Conservation (phyloP, 2,888 invertebrate species). For the Lasioglossum leucozonium region DNA sequence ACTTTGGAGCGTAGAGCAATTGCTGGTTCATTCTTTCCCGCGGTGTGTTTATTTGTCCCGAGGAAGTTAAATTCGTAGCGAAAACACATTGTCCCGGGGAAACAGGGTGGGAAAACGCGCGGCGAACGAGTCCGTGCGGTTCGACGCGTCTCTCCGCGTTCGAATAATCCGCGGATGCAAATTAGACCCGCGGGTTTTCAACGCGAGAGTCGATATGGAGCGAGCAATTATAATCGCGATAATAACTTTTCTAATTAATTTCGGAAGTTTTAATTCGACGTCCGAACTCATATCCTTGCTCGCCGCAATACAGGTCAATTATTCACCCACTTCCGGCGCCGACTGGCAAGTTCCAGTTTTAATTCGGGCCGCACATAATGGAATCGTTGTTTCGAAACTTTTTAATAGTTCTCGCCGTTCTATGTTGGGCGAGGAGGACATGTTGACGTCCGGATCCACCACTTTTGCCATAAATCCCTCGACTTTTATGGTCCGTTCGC, state of each 20-base stretch:
- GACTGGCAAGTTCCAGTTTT: constrained; percentile 36
- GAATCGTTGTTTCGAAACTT: constrained; percentile 38
- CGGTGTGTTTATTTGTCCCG: not conserved
- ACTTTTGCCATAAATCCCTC: not conserved
- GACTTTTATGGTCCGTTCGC: not conserved
- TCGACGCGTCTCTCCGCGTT: not conserved
- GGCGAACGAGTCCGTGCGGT: not conserved
- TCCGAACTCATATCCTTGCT: constrained; percentile 38
- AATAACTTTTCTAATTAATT: constrained; percentile 49
- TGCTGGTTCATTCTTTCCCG: not conserved
- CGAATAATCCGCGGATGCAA: constrained; percentile 15
- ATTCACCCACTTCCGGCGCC: constrained; percentile 40
- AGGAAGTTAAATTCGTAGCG: not conserved
- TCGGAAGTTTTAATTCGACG: constrained; percentile 42
- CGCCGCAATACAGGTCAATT: constrained; percentile 47
- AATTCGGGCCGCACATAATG: constrained; percentile 30
- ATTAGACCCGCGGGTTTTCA: constrained; percentile 14
- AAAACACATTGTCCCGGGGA: not conserved
- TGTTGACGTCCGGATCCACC: constrained; percentile 9
- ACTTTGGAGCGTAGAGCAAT: not conserved
- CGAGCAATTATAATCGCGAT: constrained; percentile 35
- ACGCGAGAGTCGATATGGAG: constrained; percentile 11
- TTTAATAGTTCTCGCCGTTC: constrained; percentile 38
- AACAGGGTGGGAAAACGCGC: not conserved
- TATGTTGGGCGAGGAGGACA: constrained; percentile 19